These are phyloP conservation scores for Brachyopa scutellaris DNA, from an alignment of 2,888 invertebrate species.

Conservation along the genomic window DNA sequence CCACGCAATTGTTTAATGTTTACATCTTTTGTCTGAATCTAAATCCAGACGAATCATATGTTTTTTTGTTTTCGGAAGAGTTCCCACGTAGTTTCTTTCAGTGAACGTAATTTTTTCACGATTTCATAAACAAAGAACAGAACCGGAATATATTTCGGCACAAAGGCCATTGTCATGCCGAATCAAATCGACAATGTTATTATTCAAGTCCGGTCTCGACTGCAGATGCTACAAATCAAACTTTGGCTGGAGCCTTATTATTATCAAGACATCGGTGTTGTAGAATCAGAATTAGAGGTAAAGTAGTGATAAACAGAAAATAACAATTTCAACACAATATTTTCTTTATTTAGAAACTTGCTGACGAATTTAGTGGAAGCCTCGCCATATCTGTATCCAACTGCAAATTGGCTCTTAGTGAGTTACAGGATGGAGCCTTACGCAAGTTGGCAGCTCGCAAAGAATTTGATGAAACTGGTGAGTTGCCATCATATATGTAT, in stretches of 20 bases:
- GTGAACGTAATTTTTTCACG: not conserved
- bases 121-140: constrained; percentile 29
- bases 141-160: not conserved
- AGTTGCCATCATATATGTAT: too few relatives aligned
- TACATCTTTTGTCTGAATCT: constrained; percentile 40
- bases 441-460: constrained; percentile 88
- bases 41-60: constrained; percentile 64
- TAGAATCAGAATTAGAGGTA: constrained; percentile 81
- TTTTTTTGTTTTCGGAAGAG: constrained; percentile 36
- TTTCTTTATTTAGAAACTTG: constrained; percentile 84
- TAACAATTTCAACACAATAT: not conserved
- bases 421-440: constrained; percentile 87
- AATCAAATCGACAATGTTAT: constrained; percentile 84
- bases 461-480: constrained; percentile 85
- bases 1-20: constrained; percentile 41
- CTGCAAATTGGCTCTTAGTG: constrained; percentile 84
- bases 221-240: constrained; percentile 87
- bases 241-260: constrained; percentile 90
- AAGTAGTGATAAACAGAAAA: too few relatives aligned
- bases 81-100: not conserved
- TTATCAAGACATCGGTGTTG: constrained; percentile 82
- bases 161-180: constrained; percentile 74
- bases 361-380: constrained; percentile 83
- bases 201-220: constrained; percentile 86
- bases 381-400: constrained; percentile 83